Conservation (phyloP, 1,140 invertebrate species). For the Brachionus plicatilis region DNA sequence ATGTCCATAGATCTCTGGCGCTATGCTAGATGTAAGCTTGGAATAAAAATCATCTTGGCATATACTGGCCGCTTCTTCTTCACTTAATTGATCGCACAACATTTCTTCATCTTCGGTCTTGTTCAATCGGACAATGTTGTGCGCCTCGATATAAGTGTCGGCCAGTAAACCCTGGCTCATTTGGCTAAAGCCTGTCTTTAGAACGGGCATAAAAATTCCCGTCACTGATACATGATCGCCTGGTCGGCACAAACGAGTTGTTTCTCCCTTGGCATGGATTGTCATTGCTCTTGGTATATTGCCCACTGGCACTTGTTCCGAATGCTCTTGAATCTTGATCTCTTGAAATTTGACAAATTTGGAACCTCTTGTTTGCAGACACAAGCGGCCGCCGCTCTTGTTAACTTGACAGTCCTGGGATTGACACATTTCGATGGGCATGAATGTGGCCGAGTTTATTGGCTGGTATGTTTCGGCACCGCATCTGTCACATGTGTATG, state of each 20-base stretch:
- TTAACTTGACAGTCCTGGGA: conserved; percentile 90
- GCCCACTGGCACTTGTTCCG: conserved; percentile 94
- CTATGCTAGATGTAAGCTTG: conserved; percentile 82
- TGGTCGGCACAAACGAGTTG: conserved; percentile 77
- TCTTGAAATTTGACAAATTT: conserved; percentile 99
- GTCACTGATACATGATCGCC: conserved; percentile 89
- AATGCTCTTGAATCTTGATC: conserved; percentile 92
- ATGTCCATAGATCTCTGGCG: conserved; percentile 98
- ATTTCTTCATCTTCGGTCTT: conserved; percentile 66
- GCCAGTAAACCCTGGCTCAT: conserved; percentile 78
- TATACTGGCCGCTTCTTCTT: conserved; percentile 57
- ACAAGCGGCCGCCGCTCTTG: conserved; percentile 75
- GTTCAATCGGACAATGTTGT: conserved; percentile 64
- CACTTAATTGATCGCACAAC: conserved; percentile 70
- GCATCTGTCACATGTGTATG: conserved; percentile 97
- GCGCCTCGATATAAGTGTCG: conserved; percentile 90
- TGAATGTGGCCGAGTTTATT: conserved; percentile 64
- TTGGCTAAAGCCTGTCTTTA: conserved; percentile 67
- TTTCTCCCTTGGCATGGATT: conserved; percentile 84
- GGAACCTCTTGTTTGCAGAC: conserved; percentile 89
- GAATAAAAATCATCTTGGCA: conserved; percentile 69
- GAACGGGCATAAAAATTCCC: conserved; percentile 67
- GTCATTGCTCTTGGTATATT: conserved; percentile 90
- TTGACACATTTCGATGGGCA: conserved; percentile 79
- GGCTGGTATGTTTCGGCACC: conserved; percentile 96